These are phyloP conservation scores for Sylvicola cinctus DNA, from an alignment of 2,888 invertebrate species.

Conservation along the genomic window DNA sequence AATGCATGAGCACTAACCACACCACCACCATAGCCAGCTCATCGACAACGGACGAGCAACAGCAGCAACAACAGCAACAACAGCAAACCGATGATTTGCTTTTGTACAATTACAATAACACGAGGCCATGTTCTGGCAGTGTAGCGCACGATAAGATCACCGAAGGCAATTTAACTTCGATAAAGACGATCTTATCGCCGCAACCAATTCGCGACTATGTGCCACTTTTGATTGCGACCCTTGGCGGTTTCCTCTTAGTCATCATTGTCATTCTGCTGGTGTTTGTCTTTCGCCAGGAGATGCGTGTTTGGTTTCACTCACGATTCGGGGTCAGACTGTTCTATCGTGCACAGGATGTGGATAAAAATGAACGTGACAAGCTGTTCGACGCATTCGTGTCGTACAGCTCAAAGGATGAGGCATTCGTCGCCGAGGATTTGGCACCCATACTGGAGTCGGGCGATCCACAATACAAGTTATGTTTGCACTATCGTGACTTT, in stretches of 20 bases:
- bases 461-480: slow-evolving; percentile 62
- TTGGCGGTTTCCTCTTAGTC: slow-evolving; percentile 53
- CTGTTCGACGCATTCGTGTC: slow-evolving; percentile 90
- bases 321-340: slow-evolving; percentile 63
- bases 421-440: slow-evolving; percentile 72
- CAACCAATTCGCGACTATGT: slow-evolving; percentile 32
- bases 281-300: slow-evolving; percentile 62
- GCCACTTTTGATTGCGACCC: slow-evolving; percentile 54
- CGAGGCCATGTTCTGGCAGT: slow-evolving; percentile 35
- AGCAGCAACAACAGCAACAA: too few relatives aligned
- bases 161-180: slow-evolving; percentile 22
- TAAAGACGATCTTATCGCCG: slow-evolving; percentile 15
- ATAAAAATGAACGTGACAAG: slow-evolving; percentile 64
- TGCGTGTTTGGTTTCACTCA: slow-evolving; percentile 73
- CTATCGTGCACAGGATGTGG: slow-evolving; percentile 55
- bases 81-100: too few relatives aligned
- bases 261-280: slow-evolving; percentile 54
- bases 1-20: too few relatives aligned
- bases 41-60: too few relatives aligned
- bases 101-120: slow-evolving; percentile 32
- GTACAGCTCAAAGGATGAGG: slow-evolving; percentile 83
- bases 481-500: slow-evolving; percentile 80
- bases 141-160: slow-evolving; percentile 35
- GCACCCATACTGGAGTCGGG: slow-evolving; percentile 71
- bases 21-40: too few relatives aligned